Evolutionary conservation across 2,888 invertebrate genomes (phyloP).

Genomic region (Plagodis dolabraria): DNA sequence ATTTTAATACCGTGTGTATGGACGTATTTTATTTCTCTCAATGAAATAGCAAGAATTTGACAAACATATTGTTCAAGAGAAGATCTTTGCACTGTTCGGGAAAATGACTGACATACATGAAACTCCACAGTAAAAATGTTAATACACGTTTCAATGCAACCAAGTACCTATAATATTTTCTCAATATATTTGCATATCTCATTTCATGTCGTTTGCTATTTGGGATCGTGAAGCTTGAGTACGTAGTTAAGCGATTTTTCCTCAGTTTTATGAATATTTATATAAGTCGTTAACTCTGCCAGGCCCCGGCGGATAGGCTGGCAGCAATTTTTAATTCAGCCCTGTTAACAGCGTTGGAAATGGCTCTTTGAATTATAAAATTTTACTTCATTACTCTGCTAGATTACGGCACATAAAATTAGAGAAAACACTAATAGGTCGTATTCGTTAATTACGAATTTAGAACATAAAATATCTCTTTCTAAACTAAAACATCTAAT

Average conservation of each 20-base stretch:
- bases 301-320: constrained; percentile 25
- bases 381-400: constrained; percentile 25
- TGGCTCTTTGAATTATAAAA: constrained; percentile 29
- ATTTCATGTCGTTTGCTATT: not conserved
- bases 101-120: not conserved
- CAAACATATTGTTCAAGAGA: constrained; percentile 10
- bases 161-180: too few relatives aligned
- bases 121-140: not conserved
- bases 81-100: not conserved
- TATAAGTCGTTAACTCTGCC: constrained; percentile 31
- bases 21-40: constrained; percentile 17
- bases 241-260: constrained; percentile 29
- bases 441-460: too few relatives aligned
- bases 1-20: constrained; percentile 25
- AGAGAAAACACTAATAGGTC: not conserved
- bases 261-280: constrained; percentile 36
- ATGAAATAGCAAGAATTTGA: constrained; percentile 16
- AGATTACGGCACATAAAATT: constrained; percentile 16
- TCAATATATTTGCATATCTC: not conserved
- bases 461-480: too few relatives aligned
- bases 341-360: constrained; percentile 27
- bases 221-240: constrained; percentile 5
- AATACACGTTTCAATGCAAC: too few relatives aligned
- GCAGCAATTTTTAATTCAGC: constrained; percentile 38
- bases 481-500: too few relatives aligned